Evolutionary conservation across 2,113 vertebrate species (phyloP).

Genomic region (Lagenorhynchus albirostris): DNA sequence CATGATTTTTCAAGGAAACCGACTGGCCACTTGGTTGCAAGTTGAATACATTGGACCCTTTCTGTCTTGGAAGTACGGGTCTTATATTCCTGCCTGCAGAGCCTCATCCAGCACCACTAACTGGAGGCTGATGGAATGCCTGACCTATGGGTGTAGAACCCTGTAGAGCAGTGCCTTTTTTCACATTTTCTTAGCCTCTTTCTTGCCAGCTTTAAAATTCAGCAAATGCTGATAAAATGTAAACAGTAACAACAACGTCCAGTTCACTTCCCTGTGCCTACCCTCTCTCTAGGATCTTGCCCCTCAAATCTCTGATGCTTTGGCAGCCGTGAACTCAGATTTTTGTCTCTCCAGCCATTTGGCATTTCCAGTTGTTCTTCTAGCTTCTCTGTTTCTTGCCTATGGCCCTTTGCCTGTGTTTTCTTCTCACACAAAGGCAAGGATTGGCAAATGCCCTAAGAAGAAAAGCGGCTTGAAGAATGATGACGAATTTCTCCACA

Average conservation of each 20-base stretch:
- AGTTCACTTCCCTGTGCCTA: neutral
- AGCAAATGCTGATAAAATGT: neutral
- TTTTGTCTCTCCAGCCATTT: neutral
- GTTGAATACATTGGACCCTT: neutral
- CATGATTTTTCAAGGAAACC: neutral
- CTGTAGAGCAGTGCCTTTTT: neutral
- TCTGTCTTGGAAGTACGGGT: neutral
- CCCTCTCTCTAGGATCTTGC: neutral
- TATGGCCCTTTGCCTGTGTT: neutral
- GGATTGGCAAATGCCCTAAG: neutral
- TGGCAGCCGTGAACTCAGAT: neutral
- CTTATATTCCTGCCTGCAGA: neutral
- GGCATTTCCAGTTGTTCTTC: neutral
- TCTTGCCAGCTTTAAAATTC: neutral
- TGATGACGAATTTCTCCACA: neutral
- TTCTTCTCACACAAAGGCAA: neutral
- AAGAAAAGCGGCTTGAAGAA: neutral
- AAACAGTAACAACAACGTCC: too few relatives aligned
- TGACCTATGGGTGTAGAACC: neutral
- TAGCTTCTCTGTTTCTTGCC: neutral
- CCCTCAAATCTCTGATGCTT: neutral
- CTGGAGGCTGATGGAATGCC: neutral
- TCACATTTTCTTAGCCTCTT: neutral
- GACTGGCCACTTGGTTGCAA: neutral
- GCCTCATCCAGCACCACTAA: neutral